Percentiles rank a stretch among this genome's conserved stretches.
Evolutionary conservation across 2,888 invertebrate genomes (phyloP).

Genomic region (Phania funesta): DNA sequence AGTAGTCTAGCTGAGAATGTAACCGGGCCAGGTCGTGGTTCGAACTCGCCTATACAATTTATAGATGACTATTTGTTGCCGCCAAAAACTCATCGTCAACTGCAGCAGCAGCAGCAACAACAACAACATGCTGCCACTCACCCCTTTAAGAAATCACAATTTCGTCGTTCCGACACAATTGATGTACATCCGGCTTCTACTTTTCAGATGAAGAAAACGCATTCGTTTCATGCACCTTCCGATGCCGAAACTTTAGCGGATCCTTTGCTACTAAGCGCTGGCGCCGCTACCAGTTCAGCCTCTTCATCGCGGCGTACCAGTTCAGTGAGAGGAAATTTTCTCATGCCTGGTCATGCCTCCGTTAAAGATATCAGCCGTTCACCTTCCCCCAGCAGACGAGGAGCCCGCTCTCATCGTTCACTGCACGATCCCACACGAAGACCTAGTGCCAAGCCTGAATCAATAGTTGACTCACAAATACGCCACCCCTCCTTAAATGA

Average conservation of each 20-base stretch:
- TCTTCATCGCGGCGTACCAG: slow-evolving; percentile 78
- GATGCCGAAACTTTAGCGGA: slow-evolving; percentile 78
- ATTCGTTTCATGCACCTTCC: slow-evolving; percentile 80
- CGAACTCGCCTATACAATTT: slow-evolving; percentile 72
- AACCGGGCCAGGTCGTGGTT: slow-evolving; percentile 68
- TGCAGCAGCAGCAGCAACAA: slow-evolving; percentile 69
- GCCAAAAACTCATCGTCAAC: slow-evolving; percentile 68
- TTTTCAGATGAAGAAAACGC: slow-evolving; percentile 80
- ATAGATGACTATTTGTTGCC: slow-evolving; percentile 72
- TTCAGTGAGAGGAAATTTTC: slow-evolving; percentile 78
- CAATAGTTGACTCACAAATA: slow-evolving; percentile 76
- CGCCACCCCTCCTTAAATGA: slow-evolving; percentile 80
- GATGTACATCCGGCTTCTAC: slow-evolving; percentile 80
- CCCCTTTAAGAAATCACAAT: slow-evolving; percentile 78
- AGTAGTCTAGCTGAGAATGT: slow-evolving; percentile 78
- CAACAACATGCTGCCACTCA: slow-evolving; percentile 72
- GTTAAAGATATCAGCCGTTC: slow-evolving; percentile 77
- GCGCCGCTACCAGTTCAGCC: slow-evolving; percentile 71
- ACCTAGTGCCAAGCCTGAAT: slow-evolving; percentile 77
- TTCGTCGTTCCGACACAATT: slow-evolving; percentile 80
- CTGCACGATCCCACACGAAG: slow-evolving; percentile 78
- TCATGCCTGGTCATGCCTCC: slow-evolving; percentile 77
- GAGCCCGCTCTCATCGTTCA: slow-evolving; percentile 80
- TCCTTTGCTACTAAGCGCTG: slow-evolving; percentile 72
- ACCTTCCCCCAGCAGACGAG: slow-evolving; percentile 79